Base-by-base conservation (phyloP, 2,888 invertebrate genomes). In the Tenthredo notha region DNA sequence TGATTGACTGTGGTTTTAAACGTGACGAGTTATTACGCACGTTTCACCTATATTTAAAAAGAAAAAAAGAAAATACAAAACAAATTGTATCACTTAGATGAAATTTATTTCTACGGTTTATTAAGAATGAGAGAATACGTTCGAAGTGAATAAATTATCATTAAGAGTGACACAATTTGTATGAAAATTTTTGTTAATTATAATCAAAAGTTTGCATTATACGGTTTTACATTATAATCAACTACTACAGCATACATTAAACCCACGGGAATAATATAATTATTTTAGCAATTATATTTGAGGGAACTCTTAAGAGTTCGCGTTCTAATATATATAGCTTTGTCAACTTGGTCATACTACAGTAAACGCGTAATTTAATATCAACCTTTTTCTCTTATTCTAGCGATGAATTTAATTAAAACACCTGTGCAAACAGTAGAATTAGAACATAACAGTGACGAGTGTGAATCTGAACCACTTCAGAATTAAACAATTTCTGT, bases 211-310 rank as follows among this genome's bases (percentile, higher is more conserved):
- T 54, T 77, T 77, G 67, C 67, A 67, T 61, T 18, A 21, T 80
- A 80, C 80, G 80, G 15, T 80, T 61, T 61, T 80, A 37, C 18
- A 80, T 80, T 80, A 58, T 61, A 80, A 80, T 80, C 80, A 61
- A 80, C 40, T n/a, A 43, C 33, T 67, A 18, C 80, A 40, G 21
- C 40, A 77, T 77, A 54, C 54, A 54, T 61, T 37, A 54, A 29
- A 2, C 37, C n/a, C 40, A n/a, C n/a, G 10, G n/a, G 21, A 58
- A 40, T 12, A 40, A 40, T 80, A 37, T 80, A 40, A 80, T 80
- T 80, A 80, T 80, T 80, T 58, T 37, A 61, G 18, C 80, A n/a
- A 77, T 61, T 80, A 18, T 40, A 80, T 80, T 80, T 61, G 58
- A 80, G 80, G 40, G 15, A 37, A 77, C 77, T 29, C 25, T 15